Base-by-base conservation (phyloP, 2,888 invertebrate species). In the Branchellion lobata region DNA sequence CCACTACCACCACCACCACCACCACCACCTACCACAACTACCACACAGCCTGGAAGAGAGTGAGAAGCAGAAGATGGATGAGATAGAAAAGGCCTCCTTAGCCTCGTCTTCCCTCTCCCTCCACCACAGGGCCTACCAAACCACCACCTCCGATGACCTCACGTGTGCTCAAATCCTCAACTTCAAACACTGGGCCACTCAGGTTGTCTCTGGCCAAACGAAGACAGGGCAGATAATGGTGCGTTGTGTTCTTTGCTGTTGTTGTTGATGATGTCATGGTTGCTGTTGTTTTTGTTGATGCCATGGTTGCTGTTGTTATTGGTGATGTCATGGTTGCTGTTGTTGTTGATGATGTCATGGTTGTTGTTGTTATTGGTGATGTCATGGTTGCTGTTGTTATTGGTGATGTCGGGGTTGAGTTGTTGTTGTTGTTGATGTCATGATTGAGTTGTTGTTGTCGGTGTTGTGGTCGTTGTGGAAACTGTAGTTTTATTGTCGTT, bases 201-300 rank as follows among this genome's bases (percentile, higher is more conserved):
- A 77, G 61, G 31, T 77, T 5, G 77, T 77, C 34, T 77, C 77
- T n/a, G 65, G 65, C 8, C 77, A 77, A 36, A 77, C 65, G 36
- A 77, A 11, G 61, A 77, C 77, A 31, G 77, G 77, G 34, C 65
- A 77, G 24, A 77, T 77, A 65, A n/a, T 77, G 65, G 77, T 77
- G 18, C 31, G 77, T 24, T 11, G 69, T n/a, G n/a, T n/a, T n/a
- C n/a, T n/a, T n/a, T n/a, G n/a, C n/a, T n/a, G n/a, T n/a, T n/a
- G n/a, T n/a, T n/a, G n/a, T n/a, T n/a, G n/a, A n/a, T n/a, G n/a
- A n/a, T n/a, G 8, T 65, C 24, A 27, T 65, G 8, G 24, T 47
- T 47, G 24, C n/a, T 65, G 65, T n/a, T 24, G 8, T n/a, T n/a
- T 65, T 65, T 24, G 65, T 65, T 65, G 65, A 8, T 65, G n/a